Conservation (phyloP, 2,113 vertebrate genomes). For the Apteryx mantelli region DNA sequence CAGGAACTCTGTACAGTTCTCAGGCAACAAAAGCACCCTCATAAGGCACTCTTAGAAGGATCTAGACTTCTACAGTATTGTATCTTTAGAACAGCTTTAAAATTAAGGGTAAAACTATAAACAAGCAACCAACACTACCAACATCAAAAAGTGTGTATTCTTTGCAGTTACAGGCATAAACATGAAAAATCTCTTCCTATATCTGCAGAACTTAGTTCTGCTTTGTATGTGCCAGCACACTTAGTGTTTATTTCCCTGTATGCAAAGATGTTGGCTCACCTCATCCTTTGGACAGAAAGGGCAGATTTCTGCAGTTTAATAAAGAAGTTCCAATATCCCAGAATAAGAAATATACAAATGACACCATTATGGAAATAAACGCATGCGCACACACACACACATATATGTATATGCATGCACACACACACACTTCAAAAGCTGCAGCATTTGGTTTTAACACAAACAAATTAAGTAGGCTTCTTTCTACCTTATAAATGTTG, state of each 20-base stretch:
- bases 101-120: not conserved
- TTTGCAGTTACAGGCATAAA: not conserved
- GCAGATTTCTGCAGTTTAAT: not conserved
- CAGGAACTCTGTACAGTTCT: not conserved
- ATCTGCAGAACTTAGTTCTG: not conserved
- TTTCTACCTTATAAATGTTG: conserved; percentile 90
- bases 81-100: not conserved
- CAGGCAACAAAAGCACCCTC: not conserved
- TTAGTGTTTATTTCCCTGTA: not conserved
- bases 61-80: not conserved
- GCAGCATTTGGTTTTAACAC: not conserved
- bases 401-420: too few relatives aligned
- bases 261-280: not conserved
- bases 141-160: not conserved
- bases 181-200: not conserved
- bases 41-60: not conserved
- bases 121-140: not conserved
- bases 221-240: not conserved
- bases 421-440: not conserved
- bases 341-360: rapidly evolving
- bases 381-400: not conserved
- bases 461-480: not conserved
- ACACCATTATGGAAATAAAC: not conserved
- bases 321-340: not conserved
- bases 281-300: not conserved